Percentiles rank a stretch among this genome's conserved stretches.
Evolutionary conservation across 2,888 invertebrate species (phyloP).

Genomic region (Nomada fucata): DNA sequence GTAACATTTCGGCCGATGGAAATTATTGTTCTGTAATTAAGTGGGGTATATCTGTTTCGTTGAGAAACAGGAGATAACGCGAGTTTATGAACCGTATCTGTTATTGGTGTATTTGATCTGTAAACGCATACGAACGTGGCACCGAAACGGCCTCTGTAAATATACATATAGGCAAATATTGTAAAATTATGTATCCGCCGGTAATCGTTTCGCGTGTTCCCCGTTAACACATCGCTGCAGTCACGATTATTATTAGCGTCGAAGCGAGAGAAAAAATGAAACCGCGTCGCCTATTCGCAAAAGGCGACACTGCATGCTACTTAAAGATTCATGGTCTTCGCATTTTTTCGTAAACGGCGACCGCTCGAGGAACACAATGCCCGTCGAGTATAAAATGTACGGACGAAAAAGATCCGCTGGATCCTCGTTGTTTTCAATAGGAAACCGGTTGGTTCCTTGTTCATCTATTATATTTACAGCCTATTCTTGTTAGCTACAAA

Average conservation of each 20-base stretch:
- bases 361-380: neutral
- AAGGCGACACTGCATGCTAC: neutral
- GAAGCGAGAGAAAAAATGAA: neutral
- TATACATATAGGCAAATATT: neutral
- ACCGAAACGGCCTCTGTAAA: neutral
- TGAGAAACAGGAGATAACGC: neutral
- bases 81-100: neutral
- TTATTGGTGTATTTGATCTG: neutral
- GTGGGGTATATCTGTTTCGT: neutral
- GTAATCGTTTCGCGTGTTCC: neutral
- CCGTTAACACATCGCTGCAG: neutral
- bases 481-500: constrained; percentile 32
- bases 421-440: constrained; percentile 10
- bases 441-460: neutral
- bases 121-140: neutral
- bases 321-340: constrained; percentile 27
- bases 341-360: neutral
- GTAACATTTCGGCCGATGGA: neutral
- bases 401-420: constrained; percentile 5
- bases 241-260: neutral
- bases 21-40: constrained; percentile 21
- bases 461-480: neutral
- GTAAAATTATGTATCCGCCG: neutral
- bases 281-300: neutral
- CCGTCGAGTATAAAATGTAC: neutral